phyloP scores from a whole-genome alignment of 2,888 invertebrate genomes.

The Oscheius sp. region DNA sequence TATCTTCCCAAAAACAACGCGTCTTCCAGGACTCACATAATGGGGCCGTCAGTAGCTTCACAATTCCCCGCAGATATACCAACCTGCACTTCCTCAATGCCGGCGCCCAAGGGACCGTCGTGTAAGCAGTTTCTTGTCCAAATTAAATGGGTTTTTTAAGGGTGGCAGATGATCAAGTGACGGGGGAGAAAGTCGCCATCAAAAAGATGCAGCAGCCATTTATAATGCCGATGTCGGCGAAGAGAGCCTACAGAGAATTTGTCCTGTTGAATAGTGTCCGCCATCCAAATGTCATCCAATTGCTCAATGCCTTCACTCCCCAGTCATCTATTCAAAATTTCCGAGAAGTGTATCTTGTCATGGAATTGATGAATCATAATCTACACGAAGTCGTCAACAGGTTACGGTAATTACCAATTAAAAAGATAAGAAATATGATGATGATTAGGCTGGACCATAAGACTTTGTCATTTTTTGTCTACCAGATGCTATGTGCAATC shows the following conservation, averaged over 20 bases:
- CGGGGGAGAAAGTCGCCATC: constrained; percentile 93
- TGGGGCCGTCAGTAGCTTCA: constrained; percentile 29
- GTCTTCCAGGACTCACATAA: constrained; percentile 29
- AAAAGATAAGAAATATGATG: neutral
- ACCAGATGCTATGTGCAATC: constrained; percentile 99
- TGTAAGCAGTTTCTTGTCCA: constrained; percentile 42
- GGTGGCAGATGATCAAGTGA: constrained; percentile 94
- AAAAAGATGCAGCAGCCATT: constrained; percentile 99
- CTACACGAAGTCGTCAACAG: constrained; percentile 55
- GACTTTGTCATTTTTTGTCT: constrained; percentile 97
- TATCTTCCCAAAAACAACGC: neutral
- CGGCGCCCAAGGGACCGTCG: constrained; percentile 63
- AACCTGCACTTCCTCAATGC: constrained; percentile 57
- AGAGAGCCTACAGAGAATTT: constrained; percentile 98
- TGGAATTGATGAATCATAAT: constrained; percentile 80
- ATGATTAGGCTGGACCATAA: constrained; percentile 86
- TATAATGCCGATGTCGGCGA: constrained; percentile 99
- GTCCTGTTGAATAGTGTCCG: constrained; percentile 99
- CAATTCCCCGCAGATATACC: constrained; percentile 51
- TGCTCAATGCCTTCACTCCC: constrained; percentile 98
- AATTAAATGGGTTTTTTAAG: constrained; percentile 77
- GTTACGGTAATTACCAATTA: constrained; percentile 34
- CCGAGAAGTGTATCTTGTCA: constrained; percentile 94
- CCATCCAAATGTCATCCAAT: constrained; percentile 99
- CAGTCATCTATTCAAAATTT: constrained; percentile 96